phyloP scores from a whole-genome alignment of 2,113 vertebrate species.

The mouse (Mus musculus) region DNA sequence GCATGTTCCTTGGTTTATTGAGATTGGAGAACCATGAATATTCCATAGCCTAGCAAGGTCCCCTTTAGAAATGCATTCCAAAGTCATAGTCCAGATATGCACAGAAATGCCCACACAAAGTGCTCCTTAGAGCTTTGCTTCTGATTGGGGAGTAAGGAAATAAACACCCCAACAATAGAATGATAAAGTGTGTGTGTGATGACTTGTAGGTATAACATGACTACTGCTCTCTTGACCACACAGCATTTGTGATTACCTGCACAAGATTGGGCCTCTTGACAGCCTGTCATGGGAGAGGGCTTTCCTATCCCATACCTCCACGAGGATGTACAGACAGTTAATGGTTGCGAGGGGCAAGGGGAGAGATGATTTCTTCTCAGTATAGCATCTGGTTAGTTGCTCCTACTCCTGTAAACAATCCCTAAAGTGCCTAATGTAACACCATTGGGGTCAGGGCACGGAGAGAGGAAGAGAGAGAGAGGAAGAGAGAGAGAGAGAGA shows the following conservation, averaged over 20 bases:
- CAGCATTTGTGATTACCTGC: background rate
- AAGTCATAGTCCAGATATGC: background rate
- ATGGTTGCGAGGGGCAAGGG: too few relatives aligned
- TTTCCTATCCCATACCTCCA: background rate
- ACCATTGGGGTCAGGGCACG: too few relatives aligned
- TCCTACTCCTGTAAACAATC: background rate
- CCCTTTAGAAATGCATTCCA: background rate
- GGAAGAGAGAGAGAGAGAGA: rapidly evolving
- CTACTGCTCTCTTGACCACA: background rate
- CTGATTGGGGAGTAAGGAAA: constrained; percentile 47
- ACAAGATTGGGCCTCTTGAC: background rate
- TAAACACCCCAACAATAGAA: background rate
- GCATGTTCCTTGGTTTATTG: background rate
- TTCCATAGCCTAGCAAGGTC: background rate
- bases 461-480: background rate
- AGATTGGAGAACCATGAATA: background rate
- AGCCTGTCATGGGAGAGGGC: background rate
- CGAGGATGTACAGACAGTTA: background rate
- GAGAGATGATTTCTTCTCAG: background rate
- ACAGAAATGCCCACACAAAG: background rate
- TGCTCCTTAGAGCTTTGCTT: constrained; percentile 31
- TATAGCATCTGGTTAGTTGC: background rate
- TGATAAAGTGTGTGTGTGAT: background rate
- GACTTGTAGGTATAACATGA: too few relatives aligned
- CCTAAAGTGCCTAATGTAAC: background rate